A percentile compares a stretch with the other conserved stretches of the same genome.
These are phyloP conservation scores for Amphilophus citrinellus DNA, from an alignment of 2,113 vertebrate species.

Conservation along the genomic window DNA sequence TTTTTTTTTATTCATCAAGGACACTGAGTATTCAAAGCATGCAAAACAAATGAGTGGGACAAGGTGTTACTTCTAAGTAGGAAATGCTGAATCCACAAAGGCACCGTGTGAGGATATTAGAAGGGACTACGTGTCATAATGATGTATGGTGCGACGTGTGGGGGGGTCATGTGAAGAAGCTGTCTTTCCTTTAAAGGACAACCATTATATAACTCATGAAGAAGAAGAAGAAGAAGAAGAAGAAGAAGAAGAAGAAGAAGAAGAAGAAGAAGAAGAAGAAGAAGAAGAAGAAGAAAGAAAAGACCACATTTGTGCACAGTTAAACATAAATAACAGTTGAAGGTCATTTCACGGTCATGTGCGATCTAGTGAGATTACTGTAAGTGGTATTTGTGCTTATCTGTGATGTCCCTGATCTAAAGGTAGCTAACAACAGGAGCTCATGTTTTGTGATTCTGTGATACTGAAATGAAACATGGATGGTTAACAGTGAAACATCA, in stretches of 20 bases:
- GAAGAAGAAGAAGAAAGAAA: too few species aligned
- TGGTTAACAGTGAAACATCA: neutral
- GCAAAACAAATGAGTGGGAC: neutral
- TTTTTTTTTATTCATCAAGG: slow-evolving; percentile 17
- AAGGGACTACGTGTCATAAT: neutral
- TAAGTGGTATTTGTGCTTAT: neutral
- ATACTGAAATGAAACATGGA: neutral
- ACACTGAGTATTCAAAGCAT: neutral
- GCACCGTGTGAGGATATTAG: neutral
- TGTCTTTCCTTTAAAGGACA: neutral
- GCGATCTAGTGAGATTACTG: neutral
- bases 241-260: too few species aligned
- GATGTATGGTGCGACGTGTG: slow-evolving; percentile 9
- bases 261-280: neutral
- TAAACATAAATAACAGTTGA: neutral
- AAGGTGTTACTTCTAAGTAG: neutral
- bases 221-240: neutral
- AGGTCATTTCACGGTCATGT: slow-evolving; percentile 1
- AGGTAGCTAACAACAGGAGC: neutral
- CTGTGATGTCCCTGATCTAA: neutral
- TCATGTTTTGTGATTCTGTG: neutral
- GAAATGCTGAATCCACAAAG: slow-evolving; percentile 42
- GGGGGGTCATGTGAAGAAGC: neutral
- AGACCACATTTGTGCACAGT: neutral
- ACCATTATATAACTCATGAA: neutral